A percentile compares a stretch with the other conserved stretches of the same genome.
Conservation (phyloP, 2,797 vertebrate genomes). For the Micropoecilia bifurca region DNA sequence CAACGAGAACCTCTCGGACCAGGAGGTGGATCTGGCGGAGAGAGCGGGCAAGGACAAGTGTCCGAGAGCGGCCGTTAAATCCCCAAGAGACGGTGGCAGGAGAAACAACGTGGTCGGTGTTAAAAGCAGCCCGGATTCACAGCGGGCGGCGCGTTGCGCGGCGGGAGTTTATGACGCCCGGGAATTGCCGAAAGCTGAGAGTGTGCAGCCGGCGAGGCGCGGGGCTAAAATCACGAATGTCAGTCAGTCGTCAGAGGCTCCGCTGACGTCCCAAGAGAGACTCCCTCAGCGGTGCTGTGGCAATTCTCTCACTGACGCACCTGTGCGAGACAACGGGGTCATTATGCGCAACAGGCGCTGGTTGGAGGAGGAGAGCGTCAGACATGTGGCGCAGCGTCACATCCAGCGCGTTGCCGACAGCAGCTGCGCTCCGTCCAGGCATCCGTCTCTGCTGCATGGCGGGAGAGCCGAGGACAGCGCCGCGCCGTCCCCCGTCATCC, state of each 20-base stretch:
- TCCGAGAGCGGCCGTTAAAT: conserved; percentile 59
- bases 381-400: conserved; percentile 70
- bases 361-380: conserved; percentile 74
- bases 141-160: conserved; percentile 67
- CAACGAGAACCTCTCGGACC: conserved; percentile 87
- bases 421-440: conserved; percentile 68
- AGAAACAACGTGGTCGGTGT: conserved; percentile 73
- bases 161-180: conserved; percentile 68
- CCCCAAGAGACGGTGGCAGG: conserved; percentile 65
- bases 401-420: conserved; percentile 64
- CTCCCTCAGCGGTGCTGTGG: conserved; percentile 65
- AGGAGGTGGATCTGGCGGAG: conserved; percentile 80
- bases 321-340: conserved; percentile 80
- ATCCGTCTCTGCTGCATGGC: conserved; percentile 59
- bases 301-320: conserved; percentile 68
- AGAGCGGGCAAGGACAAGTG: conserved; percentile 71
- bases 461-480: conserved; percentile 56
- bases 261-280: conserved; percentile 73
- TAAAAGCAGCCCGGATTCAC: conserved; percentile 81
- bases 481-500: conserved; percentile 37
- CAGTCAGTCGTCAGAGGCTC: conserved; percentile 69
- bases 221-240: conserved; percentile 69
- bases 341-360: conserved; percentile 81
- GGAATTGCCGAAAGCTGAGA: conserved; percentile 72
- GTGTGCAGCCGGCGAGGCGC: conserved; percentile 56